phyloP scores from a whole-genome alignment of 35 echinoderm and acorn worm species.

The Chiridota heheva region DNA sequence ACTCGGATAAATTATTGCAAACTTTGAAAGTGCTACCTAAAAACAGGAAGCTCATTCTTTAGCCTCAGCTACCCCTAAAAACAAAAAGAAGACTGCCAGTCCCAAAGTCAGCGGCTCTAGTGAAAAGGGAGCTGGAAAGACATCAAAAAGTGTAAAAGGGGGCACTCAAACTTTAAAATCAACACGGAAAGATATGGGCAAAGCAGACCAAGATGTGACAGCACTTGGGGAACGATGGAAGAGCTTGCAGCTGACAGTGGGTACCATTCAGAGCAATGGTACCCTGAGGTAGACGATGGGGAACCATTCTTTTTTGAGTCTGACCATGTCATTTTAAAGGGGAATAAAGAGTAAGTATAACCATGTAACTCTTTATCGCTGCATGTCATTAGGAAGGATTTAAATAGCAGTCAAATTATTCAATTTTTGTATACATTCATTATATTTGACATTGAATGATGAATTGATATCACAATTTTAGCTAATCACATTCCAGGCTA shows the following conservation, averaged over 20 bases:
- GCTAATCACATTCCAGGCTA: too few relatives aligned
- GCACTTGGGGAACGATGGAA: neutral
- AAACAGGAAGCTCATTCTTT: neutral
- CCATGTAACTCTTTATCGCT: too few relatives aligned
- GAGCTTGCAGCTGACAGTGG: constrained; percentile 25
- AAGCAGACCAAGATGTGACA: constrained; percentile 12
- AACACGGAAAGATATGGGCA: neutral
- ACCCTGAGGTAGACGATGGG: constrained; percentile 69
- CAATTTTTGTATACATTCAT: too few relatives aligned
- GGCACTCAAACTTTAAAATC: neutral
- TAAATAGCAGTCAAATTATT: neutral
- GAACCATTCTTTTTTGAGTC: constrained; percentile 99
- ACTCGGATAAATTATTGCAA: too few relatives aligned
- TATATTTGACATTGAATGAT: too few relatives aligned
- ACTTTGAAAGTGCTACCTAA: too few relatives aligned
- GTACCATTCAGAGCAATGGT: constrained; percentile 68
- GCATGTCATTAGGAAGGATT: neutral
- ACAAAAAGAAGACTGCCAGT: neutral
- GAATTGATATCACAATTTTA: too few relatives aligned
- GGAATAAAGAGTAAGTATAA: constrained; percentile 91
- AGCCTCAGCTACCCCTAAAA: neutral
- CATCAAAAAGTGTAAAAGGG: neutral
- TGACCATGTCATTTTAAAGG: constrained; percentile 91
- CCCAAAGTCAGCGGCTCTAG: neutral
- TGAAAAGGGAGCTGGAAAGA: neutral